These are phyloP conservation scores for Machimus rusticus DNA, from an alignment of 2,888 invertebrate genomes.

Conservation along the genomic window DNA sequence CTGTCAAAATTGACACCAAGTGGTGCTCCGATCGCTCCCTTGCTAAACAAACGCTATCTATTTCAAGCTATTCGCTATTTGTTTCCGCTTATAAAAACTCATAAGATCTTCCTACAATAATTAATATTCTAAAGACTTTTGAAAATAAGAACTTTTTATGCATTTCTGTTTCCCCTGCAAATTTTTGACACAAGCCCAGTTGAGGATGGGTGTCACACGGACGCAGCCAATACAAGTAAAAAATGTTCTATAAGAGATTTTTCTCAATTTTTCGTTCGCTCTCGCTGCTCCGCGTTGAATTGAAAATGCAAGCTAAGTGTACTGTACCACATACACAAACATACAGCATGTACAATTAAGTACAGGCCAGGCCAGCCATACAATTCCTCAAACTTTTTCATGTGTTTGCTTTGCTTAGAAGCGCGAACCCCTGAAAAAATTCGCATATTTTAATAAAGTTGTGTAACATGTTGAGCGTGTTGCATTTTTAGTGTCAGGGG, in stretches of 20 bases:
- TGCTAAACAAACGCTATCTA: neutral
- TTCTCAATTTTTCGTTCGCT: neutral
- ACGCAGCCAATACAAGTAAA: neutral
- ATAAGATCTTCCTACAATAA: neutral
- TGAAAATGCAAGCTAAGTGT: no score
- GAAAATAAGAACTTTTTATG: neutral
- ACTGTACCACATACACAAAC: neutral
- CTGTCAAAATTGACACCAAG: neutral
- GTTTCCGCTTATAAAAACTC: neutral
- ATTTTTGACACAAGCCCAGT: neutral
- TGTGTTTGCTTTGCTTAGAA: neutral
- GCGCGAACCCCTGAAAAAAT: neutral
- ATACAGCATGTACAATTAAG: no score
- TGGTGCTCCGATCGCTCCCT: neutral
- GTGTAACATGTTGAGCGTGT: neutral
- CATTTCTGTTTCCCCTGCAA: neutral
- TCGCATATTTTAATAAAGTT: neutral
- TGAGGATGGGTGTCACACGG: neutral
- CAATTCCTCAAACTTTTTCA: neutral
- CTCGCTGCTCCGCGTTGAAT: neutral
- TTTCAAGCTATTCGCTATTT: neutral
- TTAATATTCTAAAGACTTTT: neutral
- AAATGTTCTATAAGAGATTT: neutral
- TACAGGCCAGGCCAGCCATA: neutral
- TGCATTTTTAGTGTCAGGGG: neutral